Evolutionary conservation across 2,113 vertebrate genomes (phyloP), one percentile per base, ranked within the genome.

Genomic region (Syngnathus scovelli): DNA sequence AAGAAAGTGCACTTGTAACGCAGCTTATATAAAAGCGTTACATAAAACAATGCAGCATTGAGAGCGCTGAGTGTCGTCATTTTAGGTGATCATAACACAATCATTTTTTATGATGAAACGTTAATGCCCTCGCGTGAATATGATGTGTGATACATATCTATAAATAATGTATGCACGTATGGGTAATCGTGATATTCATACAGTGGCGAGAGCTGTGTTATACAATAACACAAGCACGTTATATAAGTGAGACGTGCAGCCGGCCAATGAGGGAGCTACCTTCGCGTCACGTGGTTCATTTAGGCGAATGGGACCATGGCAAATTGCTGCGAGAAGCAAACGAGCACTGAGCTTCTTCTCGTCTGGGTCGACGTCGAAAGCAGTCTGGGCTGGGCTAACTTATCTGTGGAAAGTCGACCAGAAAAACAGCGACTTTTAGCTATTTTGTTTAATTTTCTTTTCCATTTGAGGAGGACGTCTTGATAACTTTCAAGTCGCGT

Each of bases 241-340:
- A 92, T 90, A 89, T 92, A 92, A 92, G 86, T 75, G 83, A 83
- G 84, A 80, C 84, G 86, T 63, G 85, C 71, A 66, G 16, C 3
- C 0, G 52, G 13, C 87, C 87, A 89, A 89, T 87, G 1, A 61
- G 19, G 68, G 27, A 1, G 0, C 15, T 61, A 2, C 9, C 33
- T 19, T 23, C 0, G 48, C 7, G 63, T 79, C 87, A 83, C 76
- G 71, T 88, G 83, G 81, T 27, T 23, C 59, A 0, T 54, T 70
- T 77, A 4, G 16, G 27, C 49, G 58, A 77, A 77, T 39, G 3
- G 71, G 48, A 16, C 2, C 2, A 5, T 23, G 49, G 60, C 59
- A 76, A 73, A 71, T 64, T n/a, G 12, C 21, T 23, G n/a, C 6
- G 3, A 3, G 39, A 1, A 19, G 58, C 59, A 18, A 58, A 58